Conservation (phyloP, 2,888 invertebrate species). For the Orthosia cruda region DNA sequence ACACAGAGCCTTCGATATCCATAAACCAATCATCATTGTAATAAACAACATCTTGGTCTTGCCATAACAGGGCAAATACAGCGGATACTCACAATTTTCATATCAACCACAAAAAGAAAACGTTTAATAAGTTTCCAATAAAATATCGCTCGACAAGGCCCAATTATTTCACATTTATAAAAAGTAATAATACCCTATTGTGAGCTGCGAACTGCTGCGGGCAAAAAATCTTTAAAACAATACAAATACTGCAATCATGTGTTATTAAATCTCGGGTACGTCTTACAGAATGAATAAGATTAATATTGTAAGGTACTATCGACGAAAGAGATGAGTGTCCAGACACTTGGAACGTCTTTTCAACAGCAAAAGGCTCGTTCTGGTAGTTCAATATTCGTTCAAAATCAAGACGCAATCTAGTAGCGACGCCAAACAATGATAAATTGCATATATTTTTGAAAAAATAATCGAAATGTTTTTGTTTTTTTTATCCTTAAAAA, state of each 20-base stretch:
- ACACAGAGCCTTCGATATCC: background rate
- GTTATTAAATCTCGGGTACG: conserved; percentile 53
- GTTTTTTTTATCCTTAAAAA: too few species aligned
- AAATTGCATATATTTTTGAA: too few species aligned
- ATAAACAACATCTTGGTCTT: too few species aligned
- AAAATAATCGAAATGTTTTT: too few species aligned
- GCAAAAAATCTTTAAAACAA: conserved; percentile 56
- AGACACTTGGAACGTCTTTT: background rate
- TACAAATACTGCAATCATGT: conserved; percentile 58
- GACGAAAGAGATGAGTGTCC: background rate
- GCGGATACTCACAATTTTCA: background rate
- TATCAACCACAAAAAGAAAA: conserved; percentile 8
- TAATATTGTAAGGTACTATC: conserved; percentile 40
- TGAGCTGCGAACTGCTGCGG: conserved; percentile 22
- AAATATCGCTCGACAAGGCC: conserved; percentile 32
- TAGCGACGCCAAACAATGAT: too few species aligned
- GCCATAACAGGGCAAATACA: background rate
- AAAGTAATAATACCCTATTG: conserved; percentile 44
- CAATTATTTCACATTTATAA: conserved; percentile 50
- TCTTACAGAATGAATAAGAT: conserved; percentile 44
- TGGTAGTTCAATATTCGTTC: too few species aligned
- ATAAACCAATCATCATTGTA: background rate
- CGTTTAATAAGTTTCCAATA: conserved; percentile 26
- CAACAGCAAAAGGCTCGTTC: too few species aligned
- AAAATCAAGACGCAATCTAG: too few species aligned